Conservation (phyloP, 2,113 vertebrate species). For the Greenwoodochromis staneri region DNA sequence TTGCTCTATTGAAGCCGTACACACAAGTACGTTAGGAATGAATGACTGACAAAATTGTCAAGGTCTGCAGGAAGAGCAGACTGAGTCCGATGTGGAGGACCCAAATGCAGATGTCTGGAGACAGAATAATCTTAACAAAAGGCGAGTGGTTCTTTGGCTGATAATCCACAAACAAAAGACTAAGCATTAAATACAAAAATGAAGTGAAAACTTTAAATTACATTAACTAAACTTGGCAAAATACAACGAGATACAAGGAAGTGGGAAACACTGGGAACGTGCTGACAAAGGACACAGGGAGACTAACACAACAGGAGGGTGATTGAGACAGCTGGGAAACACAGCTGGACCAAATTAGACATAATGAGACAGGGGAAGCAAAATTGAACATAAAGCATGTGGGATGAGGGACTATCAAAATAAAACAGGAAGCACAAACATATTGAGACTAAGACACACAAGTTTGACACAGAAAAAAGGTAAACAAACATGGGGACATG, state of each 20-base stretch:
- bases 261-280: not conserved
- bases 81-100: fast-evolving
- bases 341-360: not conserved
- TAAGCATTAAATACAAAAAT: not conserved
- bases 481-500: not conserved
- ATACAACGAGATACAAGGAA: not conserved
- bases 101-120: not conserved
- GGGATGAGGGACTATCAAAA: not conserved
- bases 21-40: not conserved
- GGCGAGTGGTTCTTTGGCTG: not conserved
- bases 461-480: not conserved
- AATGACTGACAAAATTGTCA: not conserved
- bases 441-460: not conserved
- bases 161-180: not conserved
- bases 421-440: not conserved
- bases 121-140: not conserved
- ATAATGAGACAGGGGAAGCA: not conserved
- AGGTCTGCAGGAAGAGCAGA: not conserved
- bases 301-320: not conserved
- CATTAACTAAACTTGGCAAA: not conserved
- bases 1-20: not conserved
- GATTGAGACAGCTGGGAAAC: not conserved
- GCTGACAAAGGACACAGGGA: not conserved
- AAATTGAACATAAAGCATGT: not conserved
- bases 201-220: not conserved